phyloP scores from a whole-genome alignment of 1,140 invertebrate species.

The Drosophila kikkawai region DNA sequence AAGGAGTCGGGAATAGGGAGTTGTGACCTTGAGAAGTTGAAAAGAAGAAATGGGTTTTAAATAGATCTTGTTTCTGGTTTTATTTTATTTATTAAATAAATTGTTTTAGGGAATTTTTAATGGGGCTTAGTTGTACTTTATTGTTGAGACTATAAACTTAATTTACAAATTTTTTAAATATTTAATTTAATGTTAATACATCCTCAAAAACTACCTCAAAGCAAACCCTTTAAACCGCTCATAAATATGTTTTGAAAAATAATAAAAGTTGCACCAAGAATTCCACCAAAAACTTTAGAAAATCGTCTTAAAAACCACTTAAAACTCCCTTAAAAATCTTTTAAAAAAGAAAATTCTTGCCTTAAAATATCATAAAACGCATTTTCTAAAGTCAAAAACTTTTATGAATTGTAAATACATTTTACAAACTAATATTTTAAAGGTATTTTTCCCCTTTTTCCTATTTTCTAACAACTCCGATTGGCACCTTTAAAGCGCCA shows the following conservation, averaged over 20 bases:
- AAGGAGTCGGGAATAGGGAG: constrained; percentile 5
- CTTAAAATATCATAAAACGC: background rate
- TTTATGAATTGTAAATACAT: background rate
- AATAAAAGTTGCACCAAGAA: background rate
- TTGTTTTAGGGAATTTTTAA: background rate
- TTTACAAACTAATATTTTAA: background rate
- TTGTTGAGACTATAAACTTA: too few species aligned
- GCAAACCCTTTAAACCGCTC: too few species aligned
- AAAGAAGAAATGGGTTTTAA: background rate
- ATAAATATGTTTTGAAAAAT: too few species aligned
- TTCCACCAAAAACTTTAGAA: too few species aligned
- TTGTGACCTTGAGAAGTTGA: constrained; percentile 40
- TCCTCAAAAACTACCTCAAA: too few species aligned
- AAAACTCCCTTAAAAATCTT: too few species aligned
- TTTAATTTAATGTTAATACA: too few species aligned
- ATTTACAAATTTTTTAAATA: background rate
- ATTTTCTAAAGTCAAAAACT: background rate
- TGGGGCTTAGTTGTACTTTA: background rate
- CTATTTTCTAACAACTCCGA: background rate
- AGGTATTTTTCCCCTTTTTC: background rate
- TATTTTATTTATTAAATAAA: background rate
- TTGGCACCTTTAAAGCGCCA: background rate
- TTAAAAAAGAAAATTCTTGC: background rate
- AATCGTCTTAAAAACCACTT: too few species aligned
- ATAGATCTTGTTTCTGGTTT: background rate